Evolutionary conservation across 2,888 invertebrate genomes (phyloP).

Genomic region (Drosophila cognata): DNA sequence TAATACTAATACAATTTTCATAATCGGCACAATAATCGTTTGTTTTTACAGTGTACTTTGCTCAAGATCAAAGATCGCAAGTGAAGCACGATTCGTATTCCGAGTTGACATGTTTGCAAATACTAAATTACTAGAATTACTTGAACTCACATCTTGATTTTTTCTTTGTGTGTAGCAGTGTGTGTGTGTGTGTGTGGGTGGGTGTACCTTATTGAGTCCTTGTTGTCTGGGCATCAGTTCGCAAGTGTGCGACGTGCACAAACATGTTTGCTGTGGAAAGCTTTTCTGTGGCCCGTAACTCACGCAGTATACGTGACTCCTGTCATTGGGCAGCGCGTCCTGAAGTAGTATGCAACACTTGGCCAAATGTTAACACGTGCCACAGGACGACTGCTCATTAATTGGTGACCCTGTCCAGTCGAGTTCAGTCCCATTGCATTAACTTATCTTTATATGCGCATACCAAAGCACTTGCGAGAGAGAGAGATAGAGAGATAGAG

Average conservation of each 20-base stretch:
- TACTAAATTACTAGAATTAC: neutral
- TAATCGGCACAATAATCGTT: too few species aligned
- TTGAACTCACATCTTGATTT: neutral
- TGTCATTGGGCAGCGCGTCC: constrained; percentile 35
- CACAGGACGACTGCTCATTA: constrained; percentile 60
- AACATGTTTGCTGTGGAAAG: constrained; percentile 63
- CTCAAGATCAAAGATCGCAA: neutral
- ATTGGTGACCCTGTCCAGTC: constrained; percentile 55
- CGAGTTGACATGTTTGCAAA: neutral
- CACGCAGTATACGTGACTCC: constrained; percentile 69
- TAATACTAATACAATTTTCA: too few species aligned
- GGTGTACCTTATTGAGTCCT: neutral
- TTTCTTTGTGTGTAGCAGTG: constrained; percentile 1
- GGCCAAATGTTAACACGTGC: constrained; percentile 69
- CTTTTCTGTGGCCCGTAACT: constrained; percentile 40
- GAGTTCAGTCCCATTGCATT: constrained; percentile 58
- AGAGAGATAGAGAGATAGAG: neutral
- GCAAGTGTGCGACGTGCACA: constrained; percentile 60
- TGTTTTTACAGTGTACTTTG: neutral
- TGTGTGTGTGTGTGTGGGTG: neutral
- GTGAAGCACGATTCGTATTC: neutral
- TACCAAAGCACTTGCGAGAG: constrained; percentile 46
- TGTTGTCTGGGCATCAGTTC: constrained; percentile 46
- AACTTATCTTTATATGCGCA: constrained; percentile 80
- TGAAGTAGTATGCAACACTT: constrained; percentile 60